Conservation (phyloP, 2,113 vertebrate species). For the Psittacus erithacus region DNA sequence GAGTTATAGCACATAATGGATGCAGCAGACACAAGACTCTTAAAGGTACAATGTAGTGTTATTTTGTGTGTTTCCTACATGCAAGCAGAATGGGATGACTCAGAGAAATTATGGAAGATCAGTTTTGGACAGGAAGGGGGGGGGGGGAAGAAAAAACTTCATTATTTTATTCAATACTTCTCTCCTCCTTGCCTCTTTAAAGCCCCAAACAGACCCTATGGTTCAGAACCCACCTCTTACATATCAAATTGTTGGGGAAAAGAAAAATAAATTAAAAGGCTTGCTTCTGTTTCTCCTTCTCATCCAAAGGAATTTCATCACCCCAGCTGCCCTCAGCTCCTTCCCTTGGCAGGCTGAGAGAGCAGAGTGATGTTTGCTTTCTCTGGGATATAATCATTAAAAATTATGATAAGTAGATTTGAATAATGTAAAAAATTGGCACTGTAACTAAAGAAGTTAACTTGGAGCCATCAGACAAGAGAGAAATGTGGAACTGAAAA, state of each 20-base stretch:
- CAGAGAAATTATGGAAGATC: neutral
- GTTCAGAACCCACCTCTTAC: neutral
- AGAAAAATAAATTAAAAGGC: neutral
- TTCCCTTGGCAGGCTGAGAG: neutral
- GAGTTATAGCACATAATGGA: neutral
- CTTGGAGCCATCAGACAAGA: neutral
- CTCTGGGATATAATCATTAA: neutral
- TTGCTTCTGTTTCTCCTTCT: neutral
- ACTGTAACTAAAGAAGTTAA: neutral
- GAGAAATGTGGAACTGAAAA: conserved; percentile 4
- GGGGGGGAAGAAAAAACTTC: neutral
- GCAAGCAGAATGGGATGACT: neutral
- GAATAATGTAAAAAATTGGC: neutral
- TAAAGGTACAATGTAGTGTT: neutral
- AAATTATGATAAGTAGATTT: neutral
- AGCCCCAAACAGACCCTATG: neutral
- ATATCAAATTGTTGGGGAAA: neutral
- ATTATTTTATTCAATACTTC: neutral
- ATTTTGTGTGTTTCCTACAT: neutral
- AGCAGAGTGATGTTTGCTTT: conserved; percentile 2
- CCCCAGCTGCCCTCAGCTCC: neutral
- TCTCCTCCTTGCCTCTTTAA: neutral
- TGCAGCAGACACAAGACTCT: neutral
- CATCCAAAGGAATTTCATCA: neutral
- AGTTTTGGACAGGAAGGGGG: neutral